Evolutionary conservation across 2,797 vertebrate genomes (phyloP).

Genomic region (Remorina albescens): DNA sequence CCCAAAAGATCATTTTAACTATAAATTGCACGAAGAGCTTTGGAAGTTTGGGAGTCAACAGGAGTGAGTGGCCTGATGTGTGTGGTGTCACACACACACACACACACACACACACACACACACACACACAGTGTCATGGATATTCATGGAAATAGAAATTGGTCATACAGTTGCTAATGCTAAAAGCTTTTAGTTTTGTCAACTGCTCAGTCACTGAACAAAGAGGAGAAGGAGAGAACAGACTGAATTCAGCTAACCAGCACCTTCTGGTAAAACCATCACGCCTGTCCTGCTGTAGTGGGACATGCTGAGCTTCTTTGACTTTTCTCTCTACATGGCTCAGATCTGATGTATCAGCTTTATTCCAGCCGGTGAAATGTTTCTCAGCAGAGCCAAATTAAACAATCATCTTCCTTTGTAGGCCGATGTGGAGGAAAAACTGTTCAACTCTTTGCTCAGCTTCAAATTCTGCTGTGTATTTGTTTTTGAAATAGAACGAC

Average conservation of each 20-base stretch:
- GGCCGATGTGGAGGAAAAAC: conserved; percentile 35
- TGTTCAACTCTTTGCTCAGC: conserved; percentile 49
- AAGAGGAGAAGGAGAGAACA: background rate
- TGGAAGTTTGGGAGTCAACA: conserved; percentile 8
- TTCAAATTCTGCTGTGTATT: conserved; percentile 46
- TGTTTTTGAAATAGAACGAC: conserved; percentile 45
- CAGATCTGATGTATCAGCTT: conserved; percentile 38
- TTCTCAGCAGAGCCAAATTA: conserved; percentile 53
- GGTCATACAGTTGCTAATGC: conserved; percentile 10
- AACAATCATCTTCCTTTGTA: conserved; percentile 56
- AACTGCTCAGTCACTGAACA: conserved; percentile 38
- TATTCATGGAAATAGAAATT: conserved; percentile 30
- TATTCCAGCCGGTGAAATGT: conserved; percentile 60
- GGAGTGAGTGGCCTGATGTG: background rate
- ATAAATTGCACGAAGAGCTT: conserved; percentile 2
- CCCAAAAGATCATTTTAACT: conserved; percentile 1
- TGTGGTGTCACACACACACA: conserved; percentile 10
- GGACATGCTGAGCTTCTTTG: conserved; percentile 37
- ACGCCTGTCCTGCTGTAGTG: conserved; percentile 24
- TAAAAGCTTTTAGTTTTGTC: conserved; percentile 30
- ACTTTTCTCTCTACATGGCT: conserved; percentile 16
- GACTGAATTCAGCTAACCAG: conserved; percentile 5
- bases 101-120: conserved; percentile 12
- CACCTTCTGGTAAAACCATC: conserved; percentile 68
- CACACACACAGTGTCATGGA: conserved; percentile 29